Evolutionary conservation across 2,888 invertebrate species (phyloP), one percentile per base, ranked within the genome.

Genomic region (Eupeodes latifasciatus): DNA sequence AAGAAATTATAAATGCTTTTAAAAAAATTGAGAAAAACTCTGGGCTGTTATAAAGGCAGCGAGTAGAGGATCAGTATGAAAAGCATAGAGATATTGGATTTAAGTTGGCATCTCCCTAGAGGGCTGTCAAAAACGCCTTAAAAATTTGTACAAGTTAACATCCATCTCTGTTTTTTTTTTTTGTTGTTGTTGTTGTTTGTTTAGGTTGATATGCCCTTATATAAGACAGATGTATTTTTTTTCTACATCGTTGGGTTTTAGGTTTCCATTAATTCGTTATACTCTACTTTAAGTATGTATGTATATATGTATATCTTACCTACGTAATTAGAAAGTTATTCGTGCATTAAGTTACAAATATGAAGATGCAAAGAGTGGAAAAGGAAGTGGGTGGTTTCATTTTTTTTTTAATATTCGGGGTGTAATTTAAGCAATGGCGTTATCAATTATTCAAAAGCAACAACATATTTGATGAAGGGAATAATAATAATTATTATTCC

Each of bases 1-100:
- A 71, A 85, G 76, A 85, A 76, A 81, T 81, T 81, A 81, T 78
- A 81, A 85, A 81, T 85, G 81, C 78, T 81, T 81, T 85, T 69
- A 67, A 74, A 81, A 72, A 53, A 75, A 19, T 55, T 71, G 69
- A 12, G 44, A 19, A 19, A 36, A 19, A 40, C 9, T 40, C 40
- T 40, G 27, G 27, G 40, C 36, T 9, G 27, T 27, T 14, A 51
- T 19, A 14, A 27, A 67, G 19, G 44, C 6, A 47, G 51, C 0
- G 14, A 9, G 10, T 14, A 11, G 10, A 44, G 61, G 14, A 34
- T 11, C 6, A 44, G 6, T 10, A 40, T 16, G 16, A 0, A 49
- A 53, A 16, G 12, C 11, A 53, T 51, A 53, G 5, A 12, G 16
- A 69, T 71, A 71, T 44, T 55, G 55, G 66, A 75, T 77, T 72